Evolutionary conservation across 2,113 vertebrate species (phyloP), one percentile per base, ranked within the genome.

Genomic region (Nymphicus hollandicus): DNA sequence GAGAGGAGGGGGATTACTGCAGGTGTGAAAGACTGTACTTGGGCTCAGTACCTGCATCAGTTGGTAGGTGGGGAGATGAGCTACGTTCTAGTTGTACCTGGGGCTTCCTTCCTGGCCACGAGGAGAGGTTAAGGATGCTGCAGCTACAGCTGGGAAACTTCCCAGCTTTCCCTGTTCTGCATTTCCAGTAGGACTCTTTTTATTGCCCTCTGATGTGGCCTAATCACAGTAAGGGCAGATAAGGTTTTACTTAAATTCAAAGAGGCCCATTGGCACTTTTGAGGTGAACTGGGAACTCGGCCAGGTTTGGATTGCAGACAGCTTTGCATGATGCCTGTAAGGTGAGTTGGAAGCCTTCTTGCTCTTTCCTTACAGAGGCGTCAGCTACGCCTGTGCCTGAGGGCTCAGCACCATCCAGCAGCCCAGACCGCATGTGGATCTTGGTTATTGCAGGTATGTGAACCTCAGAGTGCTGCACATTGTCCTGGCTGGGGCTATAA

Each of bases 371-470:
- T 4, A 2, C 63, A 97, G 97, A 85, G n/a, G 3, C 39, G 85
- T 44, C 88, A 58, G 28, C 71, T 31, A 16, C 12, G 0, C 39
- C 81, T 22, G 44, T 78, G 70, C 46, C 52, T 6, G 81, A 41
- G 24, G 16, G 3, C 28, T 88, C 52, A 19, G 80, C 41, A 43
- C 70, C 79, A 3, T 18, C 3, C 0, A 37, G 35, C 44, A 73
- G 35, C 19, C 50, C 72, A 22, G 29, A 58, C 46, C 11, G 5
- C 24, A 13, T 10, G 3, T 90, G 87, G 63, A 47, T 87, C 61
- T 39, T 89, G 65, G 23, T 92, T 55, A 17, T 37, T 77, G 84
- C 91, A 81, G 86, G 97, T 97, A 76, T 11, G 79, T 90, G 88
- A 79, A 33, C 28, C 29, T 74, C 10, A 0, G 82, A 25, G 18